Evolutionary conservation across 2,113 vertebrate genomes (phyloP).

Genomic region (Scytalopus superciliaris): DNA sequence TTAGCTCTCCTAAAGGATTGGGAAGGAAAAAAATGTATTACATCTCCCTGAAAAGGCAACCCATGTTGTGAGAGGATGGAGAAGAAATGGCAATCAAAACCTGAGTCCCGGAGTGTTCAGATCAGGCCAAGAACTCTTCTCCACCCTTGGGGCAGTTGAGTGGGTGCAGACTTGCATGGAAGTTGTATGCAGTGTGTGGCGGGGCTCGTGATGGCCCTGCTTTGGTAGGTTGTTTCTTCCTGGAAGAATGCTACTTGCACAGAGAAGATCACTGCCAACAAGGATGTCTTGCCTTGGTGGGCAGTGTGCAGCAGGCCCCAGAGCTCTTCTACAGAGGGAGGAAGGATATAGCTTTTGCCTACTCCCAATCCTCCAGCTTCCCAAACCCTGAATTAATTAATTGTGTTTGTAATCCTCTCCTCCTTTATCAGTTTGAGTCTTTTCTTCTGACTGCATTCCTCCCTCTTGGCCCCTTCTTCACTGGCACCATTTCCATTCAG

Average conservation of each 20-base stretch:
- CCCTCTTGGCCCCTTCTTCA: background rate
- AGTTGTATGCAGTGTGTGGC: rapidly evolving
- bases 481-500: background rate
- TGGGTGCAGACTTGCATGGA: rapidly evolving
- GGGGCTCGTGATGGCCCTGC: rapidly evolving
- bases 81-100: background rate
- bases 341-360: background rate
- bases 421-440: background rate
- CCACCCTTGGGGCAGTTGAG: background rate
- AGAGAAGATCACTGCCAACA: background rate
- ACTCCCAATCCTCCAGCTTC: background rate
- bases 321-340: background rate
- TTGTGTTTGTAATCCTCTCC: background rate
- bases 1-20: background rate
- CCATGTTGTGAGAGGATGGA: background rate
- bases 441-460: background rate
- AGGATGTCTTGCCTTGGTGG: background rate
- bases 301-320: background rate
- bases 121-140: background rate
- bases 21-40: background rate
- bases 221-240: background rate
- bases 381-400: background rate
- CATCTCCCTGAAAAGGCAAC: background rate
- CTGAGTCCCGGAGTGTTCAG: background rate
- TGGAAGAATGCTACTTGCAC: background rate